Evolutionary conservation across 2,797 vertebrate species (phyloP), one percentile per base, ranked within the genome.

Genomic region (Danio jaintianensis): DNA sequence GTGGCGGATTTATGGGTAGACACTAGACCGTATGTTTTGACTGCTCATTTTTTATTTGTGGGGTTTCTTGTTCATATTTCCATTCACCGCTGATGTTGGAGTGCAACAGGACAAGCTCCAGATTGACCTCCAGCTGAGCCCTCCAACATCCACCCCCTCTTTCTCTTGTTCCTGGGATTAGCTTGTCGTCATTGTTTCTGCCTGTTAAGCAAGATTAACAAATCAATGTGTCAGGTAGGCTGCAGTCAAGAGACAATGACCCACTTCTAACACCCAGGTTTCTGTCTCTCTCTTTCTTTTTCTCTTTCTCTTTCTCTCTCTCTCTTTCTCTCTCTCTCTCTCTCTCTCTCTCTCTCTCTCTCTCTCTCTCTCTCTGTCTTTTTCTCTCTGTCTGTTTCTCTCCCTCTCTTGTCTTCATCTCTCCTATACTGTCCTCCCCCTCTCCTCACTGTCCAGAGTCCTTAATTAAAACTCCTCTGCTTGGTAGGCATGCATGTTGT

Each of bases 141-240:
- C 62, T 52, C 67, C n/a, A 29, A 7, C 62, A 43, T 13, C 40
- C 66, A 22, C 15, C 36, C 53, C 18, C 38, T 29, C 29, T 29
- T 22, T 52, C 70, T n/a, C 75, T 16, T 18, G 89, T 75, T 88
- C 85, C 89, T 90, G 85, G 90, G 92, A 93, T 94, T 93, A 92
- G 91, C 91, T 90, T 87, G 89, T 91, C 86, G 70, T 91, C 90
- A 92, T 93, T 93, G 93, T 93, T 95, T 95, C 93, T 94, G 93
- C 93, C 90, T 87, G 83, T 93, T 94, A 92, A 93, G 92, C 93
- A 93, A 91, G 92, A 94, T 94, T 93, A 94, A 91, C 93, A 93
- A 94, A 94, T 95, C 92, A 93, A 92, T 93, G 90, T 94, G 94
- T 94, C 93, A 94, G 93, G 92, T 94, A 93, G 91, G 91, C 92